Base-by-base conservation (phyloP, 2,797 vertebrate species). In the Labeo calbasu region DNA sequence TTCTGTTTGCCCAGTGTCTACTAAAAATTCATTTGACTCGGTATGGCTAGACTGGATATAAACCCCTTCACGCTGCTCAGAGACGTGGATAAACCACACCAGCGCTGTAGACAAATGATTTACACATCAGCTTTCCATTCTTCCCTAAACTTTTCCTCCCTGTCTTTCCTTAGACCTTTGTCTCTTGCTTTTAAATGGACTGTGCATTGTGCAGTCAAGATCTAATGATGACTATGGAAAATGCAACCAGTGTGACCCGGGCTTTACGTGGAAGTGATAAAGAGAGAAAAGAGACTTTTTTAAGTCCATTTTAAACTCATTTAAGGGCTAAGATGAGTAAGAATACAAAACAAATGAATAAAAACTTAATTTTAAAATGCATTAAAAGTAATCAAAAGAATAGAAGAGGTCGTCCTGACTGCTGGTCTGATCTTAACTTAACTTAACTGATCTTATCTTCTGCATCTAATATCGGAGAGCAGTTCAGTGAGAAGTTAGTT, bases 71-170 rank as follows among this genome's bases (percentile, higher is more conserved):
- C 63, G 82, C 66, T 86, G 65, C 78, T 14, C 73, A 86, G 76
- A 84, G 57, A 86, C 69, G 71, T 83, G 81, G 83, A 84, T 82
- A 85, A 88, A 89, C 72, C 83, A 86, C 82, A 86, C 81, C 85
- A 84, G 81, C 71, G 79, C 89, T 83, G 76, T 59, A 73, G 17
- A 85, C 87, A 87, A 87, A 87, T 87, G 82, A 88, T 87, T 86
- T 86, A 87, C 84, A 87, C 85, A 88, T 87, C 81, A 84, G 81
- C 73, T 53, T 55, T 70, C 55, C 80, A 87, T 88, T 91, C 81
- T 88, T 77, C 84, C 84, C 89, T 88, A 88, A 91, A 87, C 91
- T 88, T 76, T 75, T n/a, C 59, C 51, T 76, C 61, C 11, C 15
- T 48, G 59, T 86, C 50, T 81, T 12, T 63, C 36, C 77, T 61